Evolutionary conservation across 2,113 vertebrate genomes (phyloP).

Genomic region (Heloderma charlesbogerti): DNA sequence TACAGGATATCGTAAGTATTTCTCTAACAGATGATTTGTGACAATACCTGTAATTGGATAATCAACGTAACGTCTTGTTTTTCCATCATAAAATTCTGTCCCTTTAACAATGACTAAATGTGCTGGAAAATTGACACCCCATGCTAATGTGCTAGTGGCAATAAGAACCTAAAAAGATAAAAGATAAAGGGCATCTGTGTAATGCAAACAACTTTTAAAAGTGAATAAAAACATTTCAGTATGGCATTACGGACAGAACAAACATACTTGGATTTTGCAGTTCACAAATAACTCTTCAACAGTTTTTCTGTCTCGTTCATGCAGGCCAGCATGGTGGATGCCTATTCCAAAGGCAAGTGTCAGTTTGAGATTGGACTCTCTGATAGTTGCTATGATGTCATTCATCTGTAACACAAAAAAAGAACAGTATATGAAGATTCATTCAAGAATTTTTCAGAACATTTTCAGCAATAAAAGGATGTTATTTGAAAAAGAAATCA

Average conservation of each 20-base stretch:
- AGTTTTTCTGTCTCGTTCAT: constrained; percentile 94
- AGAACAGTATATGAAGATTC: constrained; percentile 19
- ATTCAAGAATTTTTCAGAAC: not conserved
- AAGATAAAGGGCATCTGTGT: constrained; percentile 54
- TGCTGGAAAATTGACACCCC: constrained; percentile 99
- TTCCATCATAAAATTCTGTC: constrained; percentile 97
- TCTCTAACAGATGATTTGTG: constrained; percentile 26
- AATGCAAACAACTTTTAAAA: constrained; percentile 64
- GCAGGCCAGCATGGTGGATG: constrained; percentile 95
- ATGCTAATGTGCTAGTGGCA: constrained; percentile 96
- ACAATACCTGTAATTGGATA: constrained; percentile 96
- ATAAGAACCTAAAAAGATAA: constrained; percentile 90
- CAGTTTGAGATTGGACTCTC: constrained; percentile 95
- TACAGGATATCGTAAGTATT: not conserved
- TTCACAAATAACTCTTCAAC: constrained; percentile 98
- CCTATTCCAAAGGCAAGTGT: constrained; percentile 97
- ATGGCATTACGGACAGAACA: not conserved
- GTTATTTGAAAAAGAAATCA: not conserved
- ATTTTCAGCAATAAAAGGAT: not conserved
- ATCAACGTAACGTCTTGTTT: constrained; percentile 95
- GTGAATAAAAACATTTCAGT: constrained; percentile 49
- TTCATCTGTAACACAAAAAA: constrained; percentile 84
- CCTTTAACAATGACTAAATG: constrained; percentile 98
- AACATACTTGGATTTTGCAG: constrained; percentile 94
- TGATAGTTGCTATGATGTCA: constrained; percentile 89